phyloP scores from a whole-genome alignment of 2,888 invertebrate genomes.

The Molorchus minor region DNA sequence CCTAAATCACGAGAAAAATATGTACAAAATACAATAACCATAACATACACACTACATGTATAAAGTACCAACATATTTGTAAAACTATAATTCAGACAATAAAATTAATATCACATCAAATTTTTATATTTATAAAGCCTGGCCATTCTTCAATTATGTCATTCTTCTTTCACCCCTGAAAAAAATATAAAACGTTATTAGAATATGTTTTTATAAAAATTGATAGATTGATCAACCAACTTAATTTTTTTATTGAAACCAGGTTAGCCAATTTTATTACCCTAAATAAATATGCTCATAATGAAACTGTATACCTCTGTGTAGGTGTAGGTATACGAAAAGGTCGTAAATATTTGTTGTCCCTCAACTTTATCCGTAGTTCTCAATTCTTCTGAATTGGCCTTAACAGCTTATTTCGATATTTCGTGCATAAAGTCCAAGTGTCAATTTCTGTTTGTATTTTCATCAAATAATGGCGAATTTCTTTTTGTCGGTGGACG shows the following conservation, averaged over 20 bases:
- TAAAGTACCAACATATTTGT: background rate
- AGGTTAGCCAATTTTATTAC: no score
- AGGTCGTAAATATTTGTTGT: no score
- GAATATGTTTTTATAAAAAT: no score
- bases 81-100: background rate
- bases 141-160: conserved; percentile 57
- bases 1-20: no score
- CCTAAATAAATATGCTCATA: no score
- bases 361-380: background rate
- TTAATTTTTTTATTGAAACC: no score
- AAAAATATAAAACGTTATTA: conserved; percentile 39
- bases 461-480: conserved; percentile 48
- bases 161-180: conserved; percentile 59
- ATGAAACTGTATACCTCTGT: no score
- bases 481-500: conserved; percentile 55
- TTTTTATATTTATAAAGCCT: conserved; percentile 35
- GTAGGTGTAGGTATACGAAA: no score
- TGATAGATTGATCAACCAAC: no score
- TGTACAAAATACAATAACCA: background rate
- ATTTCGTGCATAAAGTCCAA: conserved; percentile 25
- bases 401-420: background rate
- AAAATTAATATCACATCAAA: conserved; percentile 41
- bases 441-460: conserved; percentile 57
- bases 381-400: background rate
- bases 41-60: background rate